Base-by-base conservation (phyloP, 2,113 vertebrate species). In the Clarias gariepinus region DNA sequence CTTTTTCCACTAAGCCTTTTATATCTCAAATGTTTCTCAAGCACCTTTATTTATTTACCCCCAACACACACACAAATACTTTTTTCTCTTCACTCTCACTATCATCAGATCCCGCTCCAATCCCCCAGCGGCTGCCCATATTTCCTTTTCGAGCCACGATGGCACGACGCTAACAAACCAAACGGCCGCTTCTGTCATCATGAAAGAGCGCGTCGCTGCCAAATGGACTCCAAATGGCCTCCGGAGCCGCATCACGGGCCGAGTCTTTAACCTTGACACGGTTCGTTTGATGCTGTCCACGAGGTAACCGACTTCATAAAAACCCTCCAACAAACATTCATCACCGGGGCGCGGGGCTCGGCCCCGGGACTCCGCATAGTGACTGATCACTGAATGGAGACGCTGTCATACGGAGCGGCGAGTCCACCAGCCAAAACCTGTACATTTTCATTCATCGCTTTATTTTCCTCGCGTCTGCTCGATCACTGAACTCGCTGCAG, bases 251-350 rank as follows among this genome's bases (percentile, higher is more conserved):
- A 81, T 85, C 36, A 19, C 25, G 86, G 25, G 82, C 58, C 58
- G 74, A 83, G 82, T 79, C 81, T 85, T 87, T 84, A 85, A 83
- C 89, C 85, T 87, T 74, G 71, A 82, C 82, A 85, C 15, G 86
- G 87, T 87, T 90, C 83, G 84, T 89, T 87, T 88, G 81, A 74
- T 60, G 66, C 83, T 69, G 68, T 85, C 87, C 86, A 58, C 47
- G 64, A 85, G 71, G 80, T 87, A 66, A 55, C 86, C 58, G 57
- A 81, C 60, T 80, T 73, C 63, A 69, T 85, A 81, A 36, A 83
- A 66, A 64, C 79, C 85, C 69, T 81, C 28, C 52, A 88, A 83
- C 57, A 78, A 73, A 86, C 87, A 88, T 89, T 83, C 80, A 87
- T 90, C 89, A 89, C 60, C 23, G 1, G 30, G 77, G 66, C 23